Evolutionary conservation across 2,113 vertebrate species (phyloP), one percentile per base, ranked within the genome.

Genomic region (Myiozetetes cayanensis): DNA sequence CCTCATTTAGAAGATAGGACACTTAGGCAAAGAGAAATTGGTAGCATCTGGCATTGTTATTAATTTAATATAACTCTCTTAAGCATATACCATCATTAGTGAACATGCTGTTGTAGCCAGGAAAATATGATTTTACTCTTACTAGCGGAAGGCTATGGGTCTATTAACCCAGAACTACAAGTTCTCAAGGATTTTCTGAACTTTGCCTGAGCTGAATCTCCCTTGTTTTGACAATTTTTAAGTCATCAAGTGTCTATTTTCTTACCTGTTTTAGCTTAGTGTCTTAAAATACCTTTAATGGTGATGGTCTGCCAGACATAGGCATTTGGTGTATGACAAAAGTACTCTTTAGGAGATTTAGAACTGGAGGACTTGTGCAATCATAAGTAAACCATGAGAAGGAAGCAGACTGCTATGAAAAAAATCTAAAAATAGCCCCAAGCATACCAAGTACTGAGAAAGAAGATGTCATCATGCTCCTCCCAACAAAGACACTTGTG

Each of bases 51-150:
- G 78, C 23, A 75, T 62, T 0, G 0, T 41, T 82, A 79, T 83
- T 87, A 91, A 93, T 87, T 80, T 66, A 91, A 92, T 84, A 37
- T 62, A 76, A 83, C 49, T 80, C 53, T 91, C 59, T 95, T 89
- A 87, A 82, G 23, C 20, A 75, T 81, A 56, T 61, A 70, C 12
- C 79, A 39, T 91, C 53, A 75, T 52, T 49, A 53, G 14, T 19
- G 39, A 75, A 22, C 16, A 53, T 43, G 16, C 8, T 79, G 15
- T 28, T 85, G 4, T 62, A 74, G 14, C 33, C 31, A 82, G 22
- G 33, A 75, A 90, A 94, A 91, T 82, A 78, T 19, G 24, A 87
- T 91, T 89, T 95, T 93, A 13, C 9, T n/a, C 25, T 90, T 70
- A 88, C 28, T 56, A 74, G n/a, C 30, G 65, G 52, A 63, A 91